These are phyloP conservation scores for Lithophane ornitopus DNA, from an alignment of 2,888 invertebrate genomes.

Conservation along the genomic window DNA sequence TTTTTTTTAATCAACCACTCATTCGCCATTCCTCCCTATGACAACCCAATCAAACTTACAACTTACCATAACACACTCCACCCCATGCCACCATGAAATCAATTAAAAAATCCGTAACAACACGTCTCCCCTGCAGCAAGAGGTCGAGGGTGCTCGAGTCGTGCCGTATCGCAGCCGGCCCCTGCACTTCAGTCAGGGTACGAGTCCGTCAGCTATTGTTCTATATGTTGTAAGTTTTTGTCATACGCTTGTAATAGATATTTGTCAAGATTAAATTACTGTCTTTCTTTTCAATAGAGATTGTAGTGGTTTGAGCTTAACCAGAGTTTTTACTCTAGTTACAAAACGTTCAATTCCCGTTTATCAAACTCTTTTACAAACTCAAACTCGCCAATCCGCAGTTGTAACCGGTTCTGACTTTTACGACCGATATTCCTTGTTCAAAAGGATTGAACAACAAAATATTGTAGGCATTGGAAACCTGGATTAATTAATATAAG, in stretches of 20 bases:
- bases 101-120: constrained; percentile 53
- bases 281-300: neutral
- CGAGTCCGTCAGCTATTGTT: constrained; percentile 22
- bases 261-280: constrained; percentile 1
- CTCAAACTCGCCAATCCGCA: no score
- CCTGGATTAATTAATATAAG: no score
- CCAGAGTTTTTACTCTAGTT: neutral
- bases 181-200: constrained; percentile 40
- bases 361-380: no score
- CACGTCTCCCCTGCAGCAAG: constrained; percentile 21
- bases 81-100: constrained; percentile 52
- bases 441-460: neutral
- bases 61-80: constrained; percentile 25
- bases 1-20: neutral
- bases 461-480: neutral
- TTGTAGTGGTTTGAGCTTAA: neutral
- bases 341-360: neutral
- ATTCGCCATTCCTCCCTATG: constrained; percentile 8
- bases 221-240: constrained; percentile 15
- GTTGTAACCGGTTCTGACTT: neutral
- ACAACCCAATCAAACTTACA: constrained; percentile 34
- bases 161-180: constrained; percentile 75
- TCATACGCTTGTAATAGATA: constrained; percentile 3
- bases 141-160: constrained; percentile 67
- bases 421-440: neutral